Percentiles rank a stretch among this genome's conserved stretches.
phyloP scores from a whole-genome alignment of 2,113 vertebrate species.

The Podarcis muralis region DNA sequence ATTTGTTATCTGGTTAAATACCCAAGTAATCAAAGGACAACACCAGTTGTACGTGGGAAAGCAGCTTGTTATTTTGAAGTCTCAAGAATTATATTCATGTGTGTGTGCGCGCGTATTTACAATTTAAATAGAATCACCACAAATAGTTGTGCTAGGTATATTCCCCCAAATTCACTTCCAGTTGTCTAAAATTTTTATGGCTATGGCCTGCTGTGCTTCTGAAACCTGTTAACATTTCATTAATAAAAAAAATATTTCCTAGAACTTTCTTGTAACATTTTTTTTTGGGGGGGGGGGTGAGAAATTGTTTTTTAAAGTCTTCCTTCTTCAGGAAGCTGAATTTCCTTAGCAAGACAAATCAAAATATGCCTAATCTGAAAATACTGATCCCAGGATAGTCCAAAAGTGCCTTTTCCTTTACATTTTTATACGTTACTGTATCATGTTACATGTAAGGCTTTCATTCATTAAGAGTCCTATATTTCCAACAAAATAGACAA shows the following conservation, averaged over 20 bases:
- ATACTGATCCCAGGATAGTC: neutral
- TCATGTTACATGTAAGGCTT: neutral
- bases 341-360: neutral
- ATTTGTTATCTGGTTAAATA: neutral
- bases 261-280: neutral
- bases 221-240: neutral
- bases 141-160: neutral
- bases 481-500: no score
- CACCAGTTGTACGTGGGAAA: no score
- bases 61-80: neutral
- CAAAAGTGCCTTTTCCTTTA: neutral
- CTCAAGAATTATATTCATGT: neutral
- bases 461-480: neutral
- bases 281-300: neutral
- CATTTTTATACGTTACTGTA: neutral
- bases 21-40: neutral
- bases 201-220: neutral
- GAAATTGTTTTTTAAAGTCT: neutral
- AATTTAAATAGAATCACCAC: neutral
- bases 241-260: neutral
- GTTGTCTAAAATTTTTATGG: neutral
- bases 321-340: neutral
- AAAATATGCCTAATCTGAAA: neutral
- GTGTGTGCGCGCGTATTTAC: no score
- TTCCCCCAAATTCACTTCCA: neutral